Evolutionary conservation across 1,140 invertebrate species (phyloP).

Genomic region (Linepithema humile): DNA sequence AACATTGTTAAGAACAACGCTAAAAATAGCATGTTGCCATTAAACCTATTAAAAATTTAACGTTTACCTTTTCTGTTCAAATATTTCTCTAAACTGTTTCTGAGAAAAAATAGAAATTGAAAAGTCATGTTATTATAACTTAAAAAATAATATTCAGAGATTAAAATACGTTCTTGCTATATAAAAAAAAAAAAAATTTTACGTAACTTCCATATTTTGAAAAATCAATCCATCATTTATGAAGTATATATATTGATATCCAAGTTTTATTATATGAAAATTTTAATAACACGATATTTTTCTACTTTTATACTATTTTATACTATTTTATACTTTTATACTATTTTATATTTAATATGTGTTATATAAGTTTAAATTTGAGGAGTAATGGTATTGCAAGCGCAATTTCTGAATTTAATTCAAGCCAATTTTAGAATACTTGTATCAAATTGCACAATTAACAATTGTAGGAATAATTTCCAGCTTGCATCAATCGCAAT

Average conservation of each 20-base stretch:
- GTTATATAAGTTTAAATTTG: background rate
- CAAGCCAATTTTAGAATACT: background rate
- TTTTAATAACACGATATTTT: constrained; percentile 22
- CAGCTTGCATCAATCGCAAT: background rate
- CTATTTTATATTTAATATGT: background rate
- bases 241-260: background rate
- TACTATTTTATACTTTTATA: background rate
- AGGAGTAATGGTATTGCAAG: background rate
- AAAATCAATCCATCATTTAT: background rate
- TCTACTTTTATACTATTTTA: background rate
- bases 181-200: background rate
- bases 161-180: too few species aligned
- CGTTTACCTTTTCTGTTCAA: background rate
- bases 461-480: background rate
- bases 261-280: constrained; percentile 2
- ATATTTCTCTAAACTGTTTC: background rate
- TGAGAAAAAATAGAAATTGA: background rate
- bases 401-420: background rate
- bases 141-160: background rate
- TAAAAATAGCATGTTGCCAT: background rate
- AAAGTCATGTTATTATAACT: background rate
- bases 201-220: too few species aligned
- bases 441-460: background rate
- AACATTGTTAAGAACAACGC: too few species aligned
- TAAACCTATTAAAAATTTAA: background rate